phyloP scores from a whole-genome alignment of 2,888 invertebrate genomes.

The Galerucella nymphaeae region DNA sequence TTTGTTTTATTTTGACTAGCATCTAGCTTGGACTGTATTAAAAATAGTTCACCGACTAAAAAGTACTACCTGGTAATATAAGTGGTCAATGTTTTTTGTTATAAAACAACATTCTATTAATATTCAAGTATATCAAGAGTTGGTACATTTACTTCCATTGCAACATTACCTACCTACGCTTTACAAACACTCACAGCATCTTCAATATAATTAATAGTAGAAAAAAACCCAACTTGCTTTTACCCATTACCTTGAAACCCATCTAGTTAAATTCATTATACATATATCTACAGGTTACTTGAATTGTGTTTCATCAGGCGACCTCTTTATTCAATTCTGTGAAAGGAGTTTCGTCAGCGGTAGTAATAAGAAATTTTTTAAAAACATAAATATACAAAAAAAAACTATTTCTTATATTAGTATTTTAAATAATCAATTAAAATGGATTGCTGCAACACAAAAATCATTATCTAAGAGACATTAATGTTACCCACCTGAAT shows the following conservation, averaged over 20 bases:
- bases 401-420: too few species aligned
- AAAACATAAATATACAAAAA: too few species aligned
- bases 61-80: too few species aligned
- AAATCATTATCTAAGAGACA: background rate
- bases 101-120: background rate
- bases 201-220: background rate
- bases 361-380: too few species aligned
- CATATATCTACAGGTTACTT: background rate
- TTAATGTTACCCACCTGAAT: background rate
- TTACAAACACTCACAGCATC: background rate
- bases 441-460: too few species aligned
- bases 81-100: background rate
- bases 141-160: background rate
- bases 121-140: background rate
- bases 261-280: background rate
- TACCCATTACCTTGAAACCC: constrained; percentile 13
- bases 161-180: background rate
- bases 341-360: background rate
- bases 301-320: background rate
- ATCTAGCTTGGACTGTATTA: too few species aligned
- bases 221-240: background rate
- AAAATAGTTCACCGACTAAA: too few species aligned
- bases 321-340: constrained; percentile 12
- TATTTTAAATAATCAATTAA: too few species aligned
- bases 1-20: too few species aligned